These are phyloP conservation scores for Teleopsis dalmanni DNA, from an alignment of 1,140 invertebrate species.

Conservation along the genomic window DNA sequence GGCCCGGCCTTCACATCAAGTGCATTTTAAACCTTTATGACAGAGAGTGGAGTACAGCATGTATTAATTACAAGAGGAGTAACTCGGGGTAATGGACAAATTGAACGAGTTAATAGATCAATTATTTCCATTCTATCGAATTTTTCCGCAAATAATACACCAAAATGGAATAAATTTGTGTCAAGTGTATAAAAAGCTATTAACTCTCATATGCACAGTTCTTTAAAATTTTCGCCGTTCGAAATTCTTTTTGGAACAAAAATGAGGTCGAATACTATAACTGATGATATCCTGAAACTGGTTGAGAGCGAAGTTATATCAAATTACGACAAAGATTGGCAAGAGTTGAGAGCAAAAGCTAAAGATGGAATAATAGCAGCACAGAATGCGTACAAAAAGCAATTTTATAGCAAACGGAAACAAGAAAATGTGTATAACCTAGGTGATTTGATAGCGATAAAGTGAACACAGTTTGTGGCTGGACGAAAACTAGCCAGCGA, in stretches of 20 bases:
- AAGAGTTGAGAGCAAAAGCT: not conserved
- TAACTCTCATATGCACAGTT: not conserved
- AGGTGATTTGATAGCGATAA: slow-evolving; percentile 38
- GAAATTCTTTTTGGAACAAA: not conserved
- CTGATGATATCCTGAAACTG: slow-evolving; percentile 10
- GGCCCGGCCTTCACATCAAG: slow-evolving; percentile 30
- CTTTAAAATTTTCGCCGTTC: not conserved
- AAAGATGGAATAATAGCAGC: not conserved
- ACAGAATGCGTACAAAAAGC: not conserved
- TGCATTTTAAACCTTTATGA: slow-evolving; percentile 24
- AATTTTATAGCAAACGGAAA: slow-evolving; percentile 18
- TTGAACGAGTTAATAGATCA: slow-evolving; percentile 19
- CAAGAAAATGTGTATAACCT: slow-evolving; percentile 18
- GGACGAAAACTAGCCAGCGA: slow-evolving; percentile 10
- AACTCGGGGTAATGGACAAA: slow-evolving; percentile 14
- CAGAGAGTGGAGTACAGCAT: not conserved
- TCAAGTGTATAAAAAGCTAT: not conserved
- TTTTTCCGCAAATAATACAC: not conserved
- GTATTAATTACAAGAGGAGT: not conserved
- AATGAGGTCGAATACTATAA: not conserved
- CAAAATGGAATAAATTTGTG: not conserved
- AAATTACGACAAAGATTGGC: not conserved
- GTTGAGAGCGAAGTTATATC: slow-evolving; percentile 26
- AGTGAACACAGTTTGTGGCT: slow-evolving; percentile 31
- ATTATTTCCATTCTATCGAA: slow-evolving; percentile 1